Evolutionary conservation across 2,888 invertebrate genomes (phyloP), one percentile per base, ranked within the genome.

Genomic region (Drosophila bunnanda): DNA sequence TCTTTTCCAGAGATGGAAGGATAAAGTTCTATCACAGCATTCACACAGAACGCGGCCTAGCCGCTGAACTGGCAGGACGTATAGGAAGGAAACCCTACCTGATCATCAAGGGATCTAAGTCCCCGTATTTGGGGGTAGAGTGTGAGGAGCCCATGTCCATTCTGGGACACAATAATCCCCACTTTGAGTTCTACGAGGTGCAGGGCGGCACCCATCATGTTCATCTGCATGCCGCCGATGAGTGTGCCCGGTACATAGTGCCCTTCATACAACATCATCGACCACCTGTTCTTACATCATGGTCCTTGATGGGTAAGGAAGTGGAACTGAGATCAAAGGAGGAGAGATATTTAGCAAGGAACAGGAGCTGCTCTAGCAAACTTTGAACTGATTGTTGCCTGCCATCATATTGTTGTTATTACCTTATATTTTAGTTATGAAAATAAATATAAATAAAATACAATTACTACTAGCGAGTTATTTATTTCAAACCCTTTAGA

Each of bases 131-230:
- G 73, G 93, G 93, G 28, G 87, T 92, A 0, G 93, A 94, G 68
- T 69, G 72, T 5, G 93, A 93, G 67, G 93, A 93, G 70, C 93
- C 94, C 36, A 93, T 94, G 22, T 93, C 94, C 74, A 93, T 94
- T 79, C 85, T 95, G 15, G 88, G 95, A 38, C 93, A 93, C 43
- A 92, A 93, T 70, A 93, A 94, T 80, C 92, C 92, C 0, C 93
- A 94, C 67, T 95, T 94, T 79, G 94, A 94, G 82, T 93, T 93
- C 61, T 93, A 95, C 67, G 93, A 93, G 58, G 91, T 96, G 0
- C 91, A 93, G 20, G 96, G 36, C 2, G 62, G 96, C 1, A 94
- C 94, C 4, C 96, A 96, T 92, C 96, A 96, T 90, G 93, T 95
- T 15, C 96, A 96, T 92, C 93, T 96, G 67, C 95, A 94, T 70